Evolutionary conservation across 2,888 invertebrate genomes (phyloP).

Genomic region (Galeruca laticollis): DNA sequence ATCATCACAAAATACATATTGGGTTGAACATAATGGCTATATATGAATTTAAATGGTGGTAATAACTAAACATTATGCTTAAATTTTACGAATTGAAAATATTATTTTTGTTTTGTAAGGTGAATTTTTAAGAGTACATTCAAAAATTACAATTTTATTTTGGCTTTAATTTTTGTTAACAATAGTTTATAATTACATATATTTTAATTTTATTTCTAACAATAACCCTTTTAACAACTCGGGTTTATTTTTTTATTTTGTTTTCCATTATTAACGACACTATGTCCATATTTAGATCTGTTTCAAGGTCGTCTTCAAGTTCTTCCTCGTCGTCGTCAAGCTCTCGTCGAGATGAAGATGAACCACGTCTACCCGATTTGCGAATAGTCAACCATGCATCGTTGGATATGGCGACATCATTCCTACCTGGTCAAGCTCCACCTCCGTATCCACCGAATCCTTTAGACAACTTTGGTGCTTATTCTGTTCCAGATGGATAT

Average conservation of each 20-base stretch:
- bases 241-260: background rate
- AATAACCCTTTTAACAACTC: background rate
- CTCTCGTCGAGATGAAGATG: slow-evolving; percentile 62
- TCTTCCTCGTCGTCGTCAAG: slow-evolving; percentile 69
- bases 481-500: slow-evolving; percentile 68
- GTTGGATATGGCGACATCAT: slow-evolving; percentile 56
- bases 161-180: no score
- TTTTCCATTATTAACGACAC: slow-evolving; percentile 13
- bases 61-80: no score
- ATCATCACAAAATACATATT: no score
- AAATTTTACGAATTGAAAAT: no score
- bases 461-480: slow-evolving; percentile 72
- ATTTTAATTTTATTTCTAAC: background rate
- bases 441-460: slow-evolving; percentile 71
- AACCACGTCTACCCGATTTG: slow-evolving; percentile 59
- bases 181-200: background rate
- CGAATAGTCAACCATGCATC: slow-evolving; percentile 60
- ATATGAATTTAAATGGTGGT: no score
- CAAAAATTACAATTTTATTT: no score
- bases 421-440: slow-evolving; percentile 59
- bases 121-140: no score
- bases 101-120: no score
- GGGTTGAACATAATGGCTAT: no score
- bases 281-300: slow-evolving; percentile 21
- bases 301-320: slow-evolving; percentile 67